A percentile compares a stretch with the other conserved stretches of the same genome.
Evolutionary conservation across 2,888 invertebrate genomes (phyloP).

Genomic region (Eristalis intricaria): DNA sequence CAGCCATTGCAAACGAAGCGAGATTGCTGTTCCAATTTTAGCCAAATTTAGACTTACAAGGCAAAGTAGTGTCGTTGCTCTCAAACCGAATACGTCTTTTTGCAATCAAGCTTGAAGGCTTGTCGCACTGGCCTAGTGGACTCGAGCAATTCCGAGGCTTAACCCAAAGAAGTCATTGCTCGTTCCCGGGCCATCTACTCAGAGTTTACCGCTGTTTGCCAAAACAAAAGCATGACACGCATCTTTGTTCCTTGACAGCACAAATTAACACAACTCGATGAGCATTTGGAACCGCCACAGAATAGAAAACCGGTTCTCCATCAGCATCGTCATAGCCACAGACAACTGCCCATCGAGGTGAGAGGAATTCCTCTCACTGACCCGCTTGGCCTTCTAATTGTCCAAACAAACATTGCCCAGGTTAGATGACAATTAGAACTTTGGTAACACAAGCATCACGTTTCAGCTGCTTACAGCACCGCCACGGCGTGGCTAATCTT

Average conservation of each 20-base stretch:
- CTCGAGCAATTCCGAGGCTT: too few species aligned
- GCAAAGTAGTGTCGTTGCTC: too few species aligned
- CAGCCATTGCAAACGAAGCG: too few species aligned
- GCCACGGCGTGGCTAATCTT: neutral
- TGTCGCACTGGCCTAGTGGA: too few species aligned
- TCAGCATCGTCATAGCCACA: neutral
- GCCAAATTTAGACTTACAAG: too few species aligned
- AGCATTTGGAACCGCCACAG: neutral
- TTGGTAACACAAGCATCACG: conserved; percentile 34
- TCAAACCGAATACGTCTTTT: too few species aligned
- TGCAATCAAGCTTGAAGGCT: too few species aligned
- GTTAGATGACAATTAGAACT: conserved; percentile 25
- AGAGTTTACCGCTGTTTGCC: neutral
- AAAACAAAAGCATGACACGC: neutral
- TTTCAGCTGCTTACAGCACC: neutral
- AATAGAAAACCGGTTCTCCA: neutral
- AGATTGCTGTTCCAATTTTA: too few species aligned
- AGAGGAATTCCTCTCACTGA: neutral
- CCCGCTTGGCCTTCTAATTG: neutral
- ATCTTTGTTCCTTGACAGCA: neutral
- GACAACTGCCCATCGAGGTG: neutral
- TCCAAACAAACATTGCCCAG: conserved; percentile 7
- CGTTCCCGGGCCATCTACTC: neutral
- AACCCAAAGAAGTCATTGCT: too few species aligned
- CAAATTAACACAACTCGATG: neutral